Base-by-base conservation (phyloP, 2,113 vertebrate genomes). In the Paracanthobrama guichenoti region DNA sequence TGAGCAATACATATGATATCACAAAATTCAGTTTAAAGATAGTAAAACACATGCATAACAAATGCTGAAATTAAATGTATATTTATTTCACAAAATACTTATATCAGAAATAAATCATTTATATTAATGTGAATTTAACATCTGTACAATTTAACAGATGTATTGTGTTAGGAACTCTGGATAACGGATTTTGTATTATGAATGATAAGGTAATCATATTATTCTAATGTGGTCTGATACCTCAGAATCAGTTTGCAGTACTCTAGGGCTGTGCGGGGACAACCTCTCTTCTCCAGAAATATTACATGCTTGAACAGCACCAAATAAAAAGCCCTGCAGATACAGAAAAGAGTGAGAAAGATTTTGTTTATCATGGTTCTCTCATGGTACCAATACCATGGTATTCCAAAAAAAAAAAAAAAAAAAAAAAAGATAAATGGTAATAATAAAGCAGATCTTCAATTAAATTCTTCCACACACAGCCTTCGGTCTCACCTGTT, bases 241-340 rank as follows among this genome's bases (percentile, higher is more conserved):
- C 98, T 98, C 57, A 99, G 91, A 76, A 99, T 96, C 28, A 99
- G 95, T 90, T 97, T 99, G 93, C 97, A 98, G 94, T 96, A 98
- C 89, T 99, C 98, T 88, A 99, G 91, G 2, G 98, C 97, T 0
- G 98, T 99, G 26, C 98, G 94, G 2, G 96, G 97, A 86, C 98
- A 99, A 26, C 98, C 98, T 83, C 98, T 95, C 90, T 96, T 99
- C 93, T 99, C 98, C 87, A 99, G 91, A 83, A 98, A 98, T 91
- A 95, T 94, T 95, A 98, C 95, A 91, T 99, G 98, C 91, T 99
- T 99, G 90, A 97, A 99, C 69, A 99, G 94, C 82, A 96, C 94
- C 91, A 99, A 91, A 91, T 96, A 99, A 91, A 99, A 99, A 20
- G 96, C 96, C 93, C 98, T 99, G 90, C 20, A 62, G 1, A 66